A percentile compares a stretch with the other conserved stretches of the same genome.
These are phyloP conservation scores for Tachypleus tridentatus DNA, from an alignment of 1,140 invertebrate genomes.

Conservation along the genomic window DNA sequence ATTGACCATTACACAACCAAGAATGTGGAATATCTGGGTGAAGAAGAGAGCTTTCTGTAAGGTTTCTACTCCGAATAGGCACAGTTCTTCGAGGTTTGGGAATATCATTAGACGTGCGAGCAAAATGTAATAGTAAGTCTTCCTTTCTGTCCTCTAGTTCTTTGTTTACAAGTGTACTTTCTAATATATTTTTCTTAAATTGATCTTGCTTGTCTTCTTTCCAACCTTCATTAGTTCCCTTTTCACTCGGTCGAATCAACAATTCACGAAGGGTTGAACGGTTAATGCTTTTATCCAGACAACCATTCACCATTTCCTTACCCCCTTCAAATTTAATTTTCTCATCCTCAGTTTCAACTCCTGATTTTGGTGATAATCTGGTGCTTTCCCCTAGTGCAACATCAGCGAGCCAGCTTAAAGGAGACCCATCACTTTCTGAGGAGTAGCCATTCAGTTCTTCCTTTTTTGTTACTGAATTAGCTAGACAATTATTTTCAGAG, in stretches of 20 bases:
- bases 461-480: no score
- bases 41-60: constrained; percentile 26
- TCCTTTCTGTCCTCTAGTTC: constrained; percentile 1
- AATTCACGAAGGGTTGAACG: constrained; percentile 70
- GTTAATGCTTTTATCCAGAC: constrained; percentile 47
- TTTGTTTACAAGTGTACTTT: no score
- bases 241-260: constrained; percentile 46
- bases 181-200: no score
- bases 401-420: constrained; percentile 52
- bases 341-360: constrained; percentile 1
- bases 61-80: constrained; percentile 13
- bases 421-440: constrained; percentile 37
- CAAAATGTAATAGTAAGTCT: constrained; percentile 4
- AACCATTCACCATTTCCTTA: not conserved
- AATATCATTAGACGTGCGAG: constrained; percentile 6
- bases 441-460: constrained; percentile 23
- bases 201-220: no score
- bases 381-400: constrained; percentile 45
- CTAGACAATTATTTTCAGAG: no score
- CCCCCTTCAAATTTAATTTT: constrained; percentile 6
- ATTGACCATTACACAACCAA: constrained; percentile 73
- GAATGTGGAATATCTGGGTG: constrained; percentile 42
- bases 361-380: constrained; percentile 32
- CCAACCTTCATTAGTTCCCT: no score
- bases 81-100: constrained; percentile 12